Conservation (phyloP, 2,113 vertebrate species). For the Thinocorus orbignyianus region DNA sequence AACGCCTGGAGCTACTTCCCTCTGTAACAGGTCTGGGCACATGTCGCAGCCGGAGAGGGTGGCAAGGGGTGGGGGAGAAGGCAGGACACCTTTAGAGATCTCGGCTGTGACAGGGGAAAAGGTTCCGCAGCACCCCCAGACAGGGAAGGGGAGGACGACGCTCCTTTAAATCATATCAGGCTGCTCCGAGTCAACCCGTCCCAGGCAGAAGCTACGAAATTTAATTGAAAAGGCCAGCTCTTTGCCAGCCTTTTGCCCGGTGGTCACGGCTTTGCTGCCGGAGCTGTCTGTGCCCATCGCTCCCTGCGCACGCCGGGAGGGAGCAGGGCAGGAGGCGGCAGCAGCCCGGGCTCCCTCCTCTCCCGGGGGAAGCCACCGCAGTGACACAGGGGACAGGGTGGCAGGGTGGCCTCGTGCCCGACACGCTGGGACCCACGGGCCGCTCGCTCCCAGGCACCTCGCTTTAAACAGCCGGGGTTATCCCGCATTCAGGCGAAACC, state of each 20-base stretch:
- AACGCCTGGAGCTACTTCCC: slow-evolving; percentile 66
- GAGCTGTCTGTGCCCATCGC: accelerated
- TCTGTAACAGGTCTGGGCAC: slow-evolving; percentile 73
- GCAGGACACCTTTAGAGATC: slow-evolving; percentile 32
- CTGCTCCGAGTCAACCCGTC: neutral
- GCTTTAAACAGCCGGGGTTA: neutral
- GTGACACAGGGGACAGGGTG: neutral
- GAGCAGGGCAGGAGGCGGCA: accelerated
- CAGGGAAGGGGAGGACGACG: neutral
- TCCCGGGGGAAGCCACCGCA: accelerated
- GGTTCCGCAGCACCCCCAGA: neutral
- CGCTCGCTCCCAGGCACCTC: neutral
- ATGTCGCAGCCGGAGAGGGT: slow-evolving; percentile 21
- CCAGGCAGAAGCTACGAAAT: neutral
- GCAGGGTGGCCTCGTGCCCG: neutral
- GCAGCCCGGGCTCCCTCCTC: too few relatives aligned
- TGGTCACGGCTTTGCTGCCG: accelerated
- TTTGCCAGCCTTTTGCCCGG: accelerated
- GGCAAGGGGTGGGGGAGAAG: slow-evolving; percentile 24
- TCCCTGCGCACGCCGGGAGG: accelerated
- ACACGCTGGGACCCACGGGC: neutral
- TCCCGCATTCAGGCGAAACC: accelerated
- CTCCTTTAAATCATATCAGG: neutral
- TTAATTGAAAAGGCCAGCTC: neutral
- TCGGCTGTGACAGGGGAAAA: neutral